A percentile compares a stretch with the other conserved stretches of the same genome.
Conservation (phyloP, 2,797 vertebrate genomes). For the Microhierax caerulescens region DNA sequence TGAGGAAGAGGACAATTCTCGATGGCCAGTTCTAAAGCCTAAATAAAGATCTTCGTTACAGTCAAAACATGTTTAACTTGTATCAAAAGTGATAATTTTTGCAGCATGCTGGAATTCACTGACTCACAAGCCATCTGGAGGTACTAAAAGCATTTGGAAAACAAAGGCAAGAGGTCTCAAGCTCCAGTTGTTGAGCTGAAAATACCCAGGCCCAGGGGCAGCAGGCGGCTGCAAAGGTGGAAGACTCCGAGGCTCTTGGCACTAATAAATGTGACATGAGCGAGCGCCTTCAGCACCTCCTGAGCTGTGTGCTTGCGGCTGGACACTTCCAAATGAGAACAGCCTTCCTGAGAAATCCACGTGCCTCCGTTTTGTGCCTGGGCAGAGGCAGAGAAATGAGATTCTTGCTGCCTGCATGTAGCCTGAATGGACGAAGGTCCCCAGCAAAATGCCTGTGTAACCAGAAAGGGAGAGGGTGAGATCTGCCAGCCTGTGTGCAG, state of each 20-base stretch:
- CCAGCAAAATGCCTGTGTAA: accelerated
- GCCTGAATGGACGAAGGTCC: background rate
- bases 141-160: background rate
- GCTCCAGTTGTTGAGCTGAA: background rate
- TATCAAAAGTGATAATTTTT: background rate
- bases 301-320: background rate
- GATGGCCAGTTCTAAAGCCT: background rate
- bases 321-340: background rate
- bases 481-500: background rate
- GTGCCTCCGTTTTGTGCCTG: accelerated
- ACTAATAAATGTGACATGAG: background rate
- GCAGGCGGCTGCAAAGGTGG: background rate
- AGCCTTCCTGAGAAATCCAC: background rate
- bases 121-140: background rate
- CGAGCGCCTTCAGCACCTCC: background rate
- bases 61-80: background rate
- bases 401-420: background rate
- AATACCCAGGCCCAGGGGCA: background rate
- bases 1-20: background rate
- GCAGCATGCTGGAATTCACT: background rate
- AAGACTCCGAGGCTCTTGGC: background rate
- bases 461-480: background rate
- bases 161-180: background rate
- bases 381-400: background rate
- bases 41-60: background rate